Base-by-base conservation (phyloP, 1,140 invertebrate genomes). In the Aphaenogaster floridana region DNA sequence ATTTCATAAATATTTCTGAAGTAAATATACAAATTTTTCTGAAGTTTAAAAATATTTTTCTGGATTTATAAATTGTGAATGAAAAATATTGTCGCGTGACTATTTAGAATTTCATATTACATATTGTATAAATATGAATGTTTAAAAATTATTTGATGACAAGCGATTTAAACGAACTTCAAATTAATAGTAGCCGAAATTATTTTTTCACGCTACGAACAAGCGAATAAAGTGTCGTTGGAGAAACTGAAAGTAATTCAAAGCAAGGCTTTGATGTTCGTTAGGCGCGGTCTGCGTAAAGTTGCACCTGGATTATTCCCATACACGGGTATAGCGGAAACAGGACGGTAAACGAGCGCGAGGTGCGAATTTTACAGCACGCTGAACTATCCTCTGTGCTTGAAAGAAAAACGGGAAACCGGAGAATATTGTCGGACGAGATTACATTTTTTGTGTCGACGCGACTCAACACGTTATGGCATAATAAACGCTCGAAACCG, bases 281-380 rank as follows among this genome's bases (percentile, higher is more conserved):
- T 84, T 76, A 76, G 54, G 28, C 17, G 21, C 79, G 78, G n/a
- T 69, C 63, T 80, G 36, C 45, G 42, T 74, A 74, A 83, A 72
- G 52, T 28, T 68, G 78, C 78, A 80, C 28, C 42, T 74, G 42
- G 69, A 61, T 84, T 84, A 84, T 84, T 84, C 17, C 69, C 45
- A 74, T 8, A 74, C 42, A 28, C 17, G 68, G 13, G 13, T 28
- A 50, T 76, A 48, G 54, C 39, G 28, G 68, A 72, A 69, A 72
- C 52, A 36, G 79, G 17, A 61, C n/a, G 28, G 80, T 76, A 74
- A 84, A 84, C 54, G 80, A 76, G 54, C 80, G 69, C 57, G 54
- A 84, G 61, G 69, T 61, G 69, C 54, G 54, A 84, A 61, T 76
- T 84, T 84, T 64, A 84, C 80, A n/a, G 80, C 69, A 76, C 42